Evolutionary conservation across 2,797 vertebrate genomes (phyloP), one percentile per base, ranked within the genome.

Genomic region (Neopelma chrysocephalum): DNA sequence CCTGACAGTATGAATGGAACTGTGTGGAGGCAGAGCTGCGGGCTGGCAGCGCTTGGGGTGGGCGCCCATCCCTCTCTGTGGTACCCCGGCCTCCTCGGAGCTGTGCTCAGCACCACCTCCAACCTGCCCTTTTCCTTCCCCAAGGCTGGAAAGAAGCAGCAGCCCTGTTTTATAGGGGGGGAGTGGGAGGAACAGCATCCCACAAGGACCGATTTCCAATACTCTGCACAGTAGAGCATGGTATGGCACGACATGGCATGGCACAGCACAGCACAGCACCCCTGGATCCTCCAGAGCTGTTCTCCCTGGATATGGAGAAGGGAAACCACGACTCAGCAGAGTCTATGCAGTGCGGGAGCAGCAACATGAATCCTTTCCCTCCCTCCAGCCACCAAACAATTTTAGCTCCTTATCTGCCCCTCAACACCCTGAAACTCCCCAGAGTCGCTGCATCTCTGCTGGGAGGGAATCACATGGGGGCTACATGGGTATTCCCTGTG

Each of bases 1-100:
- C 94, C 93, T 96, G 96, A 93, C 96, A 96, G 96, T 69, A 54
- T n/a, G 66, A 93, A 84, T 23, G 2, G 45, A 85, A 94, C 73
- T 81, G 82, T 45, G 64, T 3, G 53, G 53, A 61, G 68, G 83
- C 77, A 88, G 68, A 88, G 56, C 43, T 79, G 86, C 3, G 0
- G 65, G 79, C 56, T 82, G 65, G 42, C 42, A 79, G 75, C 2
- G 6, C 66, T 2, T 1, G 6, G 48, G 77, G 54, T 4, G 7
- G 56, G 72, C 4, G 10, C 57, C 57, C 8, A 3, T 11, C 54
- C 48, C 57, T 81, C 53, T 27, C 57, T 1, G 0, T 0, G 3
- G 70, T 57, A 48, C 20, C 51, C n/a, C 1, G 0, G 6, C 8
- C 73, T 69, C 73, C 58, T 26, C 0, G 0, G 21, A 15, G 65